Conservation (phyloP, 1,140 invertebrate genomes). For the Protaetia brevitarsis region DNA sequence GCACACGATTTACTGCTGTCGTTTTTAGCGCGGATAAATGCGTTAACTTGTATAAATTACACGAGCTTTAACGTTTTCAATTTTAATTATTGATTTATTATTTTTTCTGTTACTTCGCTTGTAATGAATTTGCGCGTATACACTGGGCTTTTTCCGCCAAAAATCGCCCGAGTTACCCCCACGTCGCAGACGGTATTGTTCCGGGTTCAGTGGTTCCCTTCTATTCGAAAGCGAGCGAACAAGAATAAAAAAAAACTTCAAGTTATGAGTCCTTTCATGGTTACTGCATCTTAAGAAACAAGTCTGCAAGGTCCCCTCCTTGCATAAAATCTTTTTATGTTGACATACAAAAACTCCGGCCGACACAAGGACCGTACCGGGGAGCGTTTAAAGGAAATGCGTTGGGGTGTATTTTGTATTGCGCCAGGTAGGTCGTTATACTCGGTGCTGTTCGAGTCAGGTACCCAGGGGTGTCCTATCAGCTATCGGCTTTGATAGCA, state of each 20-base stretch:
- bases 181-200: constrained; percentile 31
- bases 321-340: constrained; percentile 28
- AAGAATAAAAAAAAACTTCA: constrained; percentile 16
- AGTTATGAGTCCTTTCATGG: constrained; percentile 23
- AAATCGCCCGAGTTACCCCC: background rate
- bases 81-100: too few relatives aligned
- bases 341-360: constrained; percentile 15
- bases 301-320: constrained; percentile 28
- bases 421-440: constrained; percentile 23
- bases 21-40: too few relatives aligned
- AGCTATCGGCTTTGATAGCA: background rate
- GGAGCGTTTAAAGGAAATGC: constrained; percentile 28
- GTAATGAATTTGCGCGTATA: background rate
- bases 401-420: constrained; percentile 20
- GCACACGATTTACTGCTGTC: background rate
- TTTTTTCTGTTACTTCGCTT: too few relatives aligned
- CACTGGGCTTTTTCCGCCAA: constrained; percentile 10
- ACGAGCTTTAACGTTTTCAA: too few relatives aligned
- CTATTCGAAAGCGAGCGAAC: background rate
- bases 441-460: background rate
- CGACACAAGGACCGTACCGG: background rate
- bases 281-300: constrained; percentile 32
- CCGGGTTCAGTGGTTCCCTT: background rate
- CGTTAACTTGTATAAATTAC: too few relatives aligned
- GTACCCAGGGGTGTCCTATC: background rate